Percentiles rank a stretch among this genome's conserved stretches.
These are phyloP conservation scores for Siniperca undulata DNA, from an alignment of 2,797 vertebrate species.

Conservation along the genomic window DNA sequence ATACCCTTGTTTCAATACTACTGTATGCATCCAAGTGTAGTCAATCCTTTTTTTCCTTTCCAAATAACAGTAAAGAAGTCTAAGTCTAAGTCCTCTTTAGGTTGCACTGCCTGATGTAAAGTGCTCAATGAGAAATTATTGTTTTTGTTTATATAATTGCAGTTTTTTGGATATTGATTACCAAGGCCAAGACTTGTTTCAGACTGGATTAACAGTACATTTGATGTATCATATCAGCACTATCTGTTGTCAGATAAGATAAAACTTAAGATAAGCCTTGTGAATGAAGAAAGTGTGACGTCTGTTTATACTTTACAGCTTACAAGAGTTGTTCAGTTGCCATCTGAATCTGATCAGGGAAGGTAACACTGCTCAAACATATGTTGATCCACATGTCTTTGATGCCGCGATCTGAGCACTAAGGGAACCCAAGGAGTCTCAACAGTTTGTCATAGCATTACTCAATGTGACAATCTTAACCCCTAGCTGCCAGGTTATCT, in stretches of 20 bases:
- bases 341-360: constrained; percentile 71
- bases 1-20: not conserved
- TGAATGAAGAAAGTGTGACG: constrained; percentile 41
- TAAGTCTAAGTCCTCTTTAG: not conserved
- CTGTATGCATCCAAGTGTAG: not conserved
- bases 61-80: not conserved
- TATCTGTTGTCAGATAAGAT: constrained; percentile 12
- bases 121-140: not conserved
- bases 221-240: constrained; percentile 17
- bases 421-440: constrained; percentile 23
- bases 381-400: constrained; percentile 60
- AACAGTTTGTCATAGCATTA: constrained; percentile 31
- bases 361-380: constrained; percentile 41
- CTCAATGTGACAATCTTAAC: constrained; percentile 24
- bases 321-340: constrained; percentile 57
- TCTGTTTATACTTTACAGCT: constrained; percentile 51
- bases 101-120: not conserved
- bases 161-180: not conserved
- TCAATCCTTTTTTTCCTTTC: not conserved
- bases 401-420: constrained; percentile 46
- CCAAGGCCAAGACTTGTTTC: constrained; percentile 1
- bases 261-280: not conserved
- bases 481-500: constrained; percentile 15
- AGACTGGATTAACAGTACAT: constrained; percentile 2
- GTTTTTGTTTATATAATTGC: not conserved